Evolutionary conservation across 2,888 invertebrate species (phyloP).

Genomic region (Octodonta nipae): DNA sequence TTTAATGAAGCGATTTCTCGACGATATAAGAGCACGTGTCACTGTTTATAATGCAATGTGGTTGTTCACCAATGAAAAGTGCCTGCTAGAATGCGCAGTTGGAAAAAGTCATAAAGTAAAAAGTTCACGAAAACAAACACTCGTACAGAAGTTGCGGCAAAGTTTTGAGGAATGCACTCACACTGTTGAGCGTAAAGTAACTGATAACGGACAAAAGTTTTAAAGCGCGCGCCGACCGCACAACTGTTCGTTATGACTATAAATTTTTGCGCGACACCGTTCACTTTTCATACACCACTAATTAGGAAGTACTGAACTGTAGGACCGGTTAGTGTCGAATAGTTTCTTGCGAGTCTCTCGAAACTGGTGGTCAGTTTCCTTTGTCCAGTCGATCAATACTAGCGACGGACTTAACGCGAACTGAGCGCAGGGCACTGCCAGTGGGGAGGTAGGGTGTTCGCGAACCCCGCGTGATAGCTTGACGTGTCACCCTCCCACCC

Average conservation of each 20-base stretch:
- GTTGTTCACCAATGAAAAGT: constrained; percentile 23
- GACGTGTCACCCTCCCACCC: constrained; percentile 48
- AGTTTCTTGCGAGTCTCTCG: constrained; percentile 19
- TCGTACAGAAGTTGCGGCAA: constrained; percentile 22
- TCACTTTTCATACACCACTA: no score
- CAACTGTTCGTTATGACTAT: constrained; percentile 6
- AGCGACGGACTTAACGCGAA: constrained; percentile 29
- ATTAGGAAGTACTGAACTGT: neutral
- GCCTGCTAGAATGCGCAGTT: constrained; percentile 26
- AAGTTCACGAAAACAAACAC: constrained; percentile 24
- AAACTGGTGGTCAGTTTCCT: constrained; percentile 40
- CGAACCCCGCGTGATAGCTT: constrained; percentile 38
- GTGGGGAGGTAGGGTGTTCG: constrained; percentile 25
- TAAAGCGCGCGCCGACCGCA: constrained; percentile 14
- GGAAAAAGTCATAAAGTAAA: constrained; percentile 27
- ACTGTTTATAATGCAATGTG: constrained; percentile 19
- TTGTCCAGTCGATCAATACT: constrained; percentile 38
- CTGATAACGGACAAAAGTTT: constrained; percentile 11
- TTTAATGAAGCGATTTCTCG: no score
- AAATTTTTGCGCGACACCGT: constrained; percentile 14
- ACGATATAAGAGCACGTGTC: constrained; percentile 26
- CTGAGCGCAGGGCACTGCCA: constrained; percentile 24
- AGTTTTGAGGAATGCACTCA: constrained; percentile 27
- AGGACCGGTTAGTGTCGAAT: constrained; percentile 34
- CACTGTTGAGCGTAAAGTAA: no score